Conservation (phyloP, 2,888 invertebrate species). For the Cancer borealis region DNA sequence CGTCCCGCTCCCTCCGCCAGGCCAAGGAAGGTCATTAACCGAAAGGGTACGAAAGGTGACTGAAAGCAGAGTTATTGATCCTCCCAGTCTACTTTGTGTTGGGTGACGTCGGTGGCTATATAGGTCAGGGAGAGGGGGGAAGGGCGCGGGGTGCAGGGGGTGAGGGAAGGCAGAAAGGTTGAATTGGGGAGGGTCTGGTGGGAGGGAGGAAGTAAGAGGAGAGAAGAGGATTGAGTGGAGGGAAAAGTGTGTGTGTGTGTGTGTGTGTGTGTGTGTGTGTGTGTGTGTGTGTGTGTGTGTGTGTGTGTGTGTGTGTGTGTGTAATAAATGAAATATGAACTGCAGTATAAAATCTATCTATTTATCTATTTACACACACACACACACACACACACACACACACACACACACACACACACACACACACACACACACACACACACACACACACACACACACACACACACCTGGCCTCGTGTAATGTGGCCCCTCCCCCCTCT, state of each 20-base stretch:
- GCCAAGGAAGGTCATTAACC: slow-evolving; percentile 45
- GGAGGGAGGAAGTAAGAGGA: slow-evolving; percentile 43
- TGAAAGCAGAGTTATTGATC: slow-evolving; percentile 45
- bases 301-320: slow-evolving; percentile 11
- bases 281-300: slow-evolving; percentile 21
- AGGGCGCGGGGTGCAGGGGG: background rate
- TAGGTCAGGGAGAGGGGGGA: slow-evolving; percentile 41
- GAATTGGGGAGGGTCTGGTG: slow-evolving; percentile 34
- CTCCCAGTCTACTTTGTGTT: slow-evolving; percentile 43
- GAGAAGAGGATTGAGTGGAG: slow-evolving; percentile 43
- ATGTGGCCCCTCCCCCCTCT: background rate
- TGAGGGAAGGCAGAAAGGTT: slow-evolving; percentile 37
- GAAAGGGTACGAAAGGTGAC: slow-evolving; percentile 45
- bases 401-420: slow-evolving; percentile 27
- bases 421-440: slow-evolving; percentile 20
- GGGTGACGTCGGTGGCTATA: slow-evolving; percentile 41
- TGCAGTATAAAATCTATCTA: background rate
- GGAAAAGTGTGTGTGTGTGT: slow-evolving; percentile 32
- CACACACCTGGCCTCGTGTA: background rate
- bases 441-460: slow-evolving; percentile 6
- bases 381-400: slow-evolving; percentile 8
- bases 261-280: slow-evolving; percentile 32
- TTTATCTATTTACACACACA: background rate
- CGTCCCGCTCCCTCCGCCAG: slow-evolving; percentile 38
- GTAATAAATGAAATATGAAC: slow-evolving; percentile 27